These are phyloP conservation scores for Andrena flavipes DNA, from an alignment of 2,888 invertebrate genomes.

Conservation along the genomic window DNA sequence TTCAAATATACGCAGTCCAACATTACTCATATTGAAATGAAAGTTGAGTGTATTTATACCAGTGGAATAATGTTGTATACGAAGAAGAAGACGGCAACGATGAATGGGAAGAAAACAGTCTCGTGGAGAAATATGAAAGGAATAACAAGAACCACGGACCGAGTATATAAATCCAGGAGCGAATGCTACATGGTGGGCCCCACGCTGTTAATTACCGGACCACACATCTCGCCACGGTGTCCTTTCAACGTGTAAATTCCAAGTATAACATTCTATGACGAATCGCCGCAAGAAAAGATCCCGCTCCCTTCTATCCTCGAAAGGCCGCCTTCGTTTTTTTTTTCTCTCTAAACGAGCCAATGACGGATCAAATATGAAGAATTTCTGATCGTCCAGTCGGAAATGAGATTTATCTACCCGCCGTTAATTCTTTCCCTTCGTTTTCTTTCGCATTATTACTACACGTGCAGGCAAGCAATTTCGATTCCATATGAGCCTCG, in stretches of 20 bases:
- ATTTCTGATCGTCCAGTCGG: conserved; percentile 41
- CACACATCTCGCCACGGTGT: conserved; percentile 80
- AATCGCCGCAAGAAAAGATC: conserved; percentile 74
- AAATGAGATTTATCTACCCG: conserved; percentile 17
- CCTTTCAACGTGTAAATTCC: conserved; percentile 78
- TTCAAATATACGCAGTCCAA: no score
- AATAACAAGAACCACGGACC: conserved; percentile 39
- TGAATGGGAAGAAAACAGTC: conserved; percentile 1
- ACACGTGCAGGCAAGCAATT: neutral
- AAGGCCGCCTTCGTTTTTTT: conserved; percentile 40
- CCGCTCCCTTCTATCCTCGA: conserved; percentile 71
- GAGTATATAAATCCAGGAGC: conserved; percentile 55
- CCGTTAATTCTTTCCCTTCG: neutral
- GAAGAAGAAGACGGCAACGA: neutral
- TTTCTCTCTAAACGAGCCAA: conserved; percentile 36
- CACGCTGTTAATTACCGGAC: conserved; percentile 73
- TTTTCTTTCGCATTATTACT: no score
- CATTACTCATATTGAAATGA: no score
- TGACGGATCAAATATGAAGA: conserved; percentile 50
- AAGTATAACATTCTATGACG: conserved; percentile 84
- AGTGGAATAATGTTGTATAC: neutral
- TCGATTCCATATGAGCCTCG: neutral
- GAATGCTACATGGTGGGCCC: conserved; percentile 55
- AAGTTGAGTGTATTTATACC: neutral
- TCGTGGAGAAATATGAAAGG: conserved; percentile 19